These are phyloP conservation scores for Ammodramus savannarum DNA, from an alignment of 2,113 vertebrate species.

Conservation along the genomic window DNA sequence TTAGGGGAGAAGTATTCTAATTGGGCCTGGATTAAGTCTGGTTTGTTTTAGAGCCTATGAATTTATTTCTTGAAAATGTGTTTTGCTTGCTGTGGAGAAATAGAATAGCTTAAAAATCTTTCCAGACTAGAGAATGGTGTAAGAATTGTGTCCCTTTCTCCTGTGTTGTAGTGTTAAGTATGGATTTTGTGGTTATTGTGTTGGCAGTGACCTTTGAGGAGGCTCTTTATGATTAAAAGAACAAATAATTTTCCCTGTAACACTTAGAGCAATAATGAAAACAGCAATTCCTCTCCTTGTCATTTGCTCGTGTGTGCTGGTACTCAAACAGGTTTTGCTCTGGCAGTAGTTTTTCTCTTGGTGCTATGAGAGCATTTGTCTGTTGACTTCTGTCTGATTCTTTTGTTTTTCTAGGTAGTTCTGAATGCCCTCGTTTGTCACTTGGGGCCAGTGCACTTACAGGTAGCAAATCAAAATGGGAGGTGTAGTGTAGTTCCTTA, in stretches of 20 bases:
- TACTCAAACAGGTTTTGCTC: neutral
- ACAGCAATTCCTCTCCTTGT: neutral
- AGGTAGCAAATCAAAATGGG: neutral
- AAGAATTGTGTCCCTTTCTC: neutral
- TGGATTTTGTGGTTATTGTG: neutral
- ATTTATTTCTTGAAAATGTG: neutral
- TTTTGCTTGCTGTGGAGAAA: neutral
- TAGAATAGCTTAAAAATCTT: neutral
- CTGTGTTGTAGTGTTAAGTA: neutral
- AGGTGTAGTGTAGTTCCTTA: neutral
- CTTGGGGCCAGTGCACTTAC: accelerated
- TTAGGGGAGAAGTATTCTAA: neutral
- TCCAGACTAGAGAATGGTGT: neutral
- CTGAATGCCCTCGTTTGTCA: neutral
- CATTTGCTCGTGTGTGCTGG: neutral
- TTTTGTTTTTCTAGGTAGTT: neutral
- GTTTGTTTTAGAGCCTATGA: neutral
- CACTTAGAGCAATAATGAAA: neutral
- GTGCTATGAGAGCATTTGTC: neutral
- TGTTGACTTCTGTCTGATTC: neutral
- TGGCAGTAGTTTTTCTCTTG: neutral
- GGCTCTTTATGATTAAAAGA: neutral
- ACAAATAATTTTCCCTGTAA: neutral
- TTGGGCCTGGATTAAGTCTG: neutral
- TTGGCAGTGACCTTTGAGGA: neutral